Percentiles rank a stretch among this genome's conserved stretches.
Conservation (phyloP, 2,888 invertebrate species). For the Ennomos quercinarius region DNA sequence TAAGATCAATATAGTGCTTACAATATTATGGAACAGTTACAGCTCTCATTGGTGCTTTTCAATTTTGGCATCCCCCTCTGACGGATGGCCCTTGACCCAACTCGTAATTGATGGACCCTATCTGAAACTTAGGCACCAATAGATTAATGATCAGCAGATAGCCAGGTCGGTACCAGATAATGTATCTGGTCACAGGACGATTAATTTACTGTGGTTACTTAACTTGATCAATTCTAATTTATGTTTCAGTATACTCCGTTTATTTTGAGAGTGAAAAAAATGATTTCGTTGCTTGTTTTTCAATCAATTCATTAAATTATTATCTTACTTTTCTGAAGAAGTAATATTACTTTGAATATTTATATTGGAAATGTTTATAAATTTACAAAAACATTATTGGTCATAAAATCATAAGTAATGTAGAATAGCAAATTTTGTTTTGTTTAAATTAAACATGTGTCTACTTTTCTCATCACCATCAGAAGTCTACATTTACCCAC, state of each 20-base stretch:
- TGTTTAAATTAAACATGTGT: no score
- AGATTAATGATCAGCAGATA: slow-evolving; percentile 79
- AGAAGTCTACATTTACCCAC: no score
- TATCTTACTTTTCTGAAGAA: no score
- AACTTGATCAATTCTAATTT: slow-evolving; percentile 76
- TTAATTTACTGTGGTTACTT: slow-evolving; percentile 79
- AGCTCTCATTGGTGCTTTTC: slow-evolving; percentile 25
- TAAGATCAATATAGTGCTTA: no score
- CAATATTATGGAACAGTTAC: no score
- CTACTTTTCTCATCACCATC: no score
- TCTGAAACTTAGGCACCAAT: slow-evolving; percentile 74
- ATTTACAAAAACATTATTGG: no score
- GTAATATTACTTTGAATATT: no score
- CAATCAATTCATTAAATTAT: no score
- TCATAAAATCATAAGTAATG: no score
- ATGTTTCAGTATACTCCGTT: slow-evolving; percentile 47
- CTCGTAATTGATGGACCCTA: slow-evolving; percentile 73
- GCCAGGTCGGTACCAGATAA: slow-evolving; percentile 77
- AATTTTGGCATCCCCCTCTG: slow-evolving; percentile 54
- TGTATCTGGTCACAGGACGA: slow-evolving; percentile 77
- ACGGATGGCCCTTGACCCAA: slow-evolving; percentile 65
- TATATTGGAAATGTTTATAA: no score
- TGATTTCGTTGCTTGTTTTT: slow-evolving; percentile 2
- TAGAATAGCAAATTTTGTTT: no score
- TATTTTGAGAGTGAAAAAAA: slow-evolving; percentile 14